Percentiles rank a stretch among this genome's conserved stretches.
Conservation (phyloP, 2,888 invertebrate species). For the Hyppa rectilinea region DNA sequence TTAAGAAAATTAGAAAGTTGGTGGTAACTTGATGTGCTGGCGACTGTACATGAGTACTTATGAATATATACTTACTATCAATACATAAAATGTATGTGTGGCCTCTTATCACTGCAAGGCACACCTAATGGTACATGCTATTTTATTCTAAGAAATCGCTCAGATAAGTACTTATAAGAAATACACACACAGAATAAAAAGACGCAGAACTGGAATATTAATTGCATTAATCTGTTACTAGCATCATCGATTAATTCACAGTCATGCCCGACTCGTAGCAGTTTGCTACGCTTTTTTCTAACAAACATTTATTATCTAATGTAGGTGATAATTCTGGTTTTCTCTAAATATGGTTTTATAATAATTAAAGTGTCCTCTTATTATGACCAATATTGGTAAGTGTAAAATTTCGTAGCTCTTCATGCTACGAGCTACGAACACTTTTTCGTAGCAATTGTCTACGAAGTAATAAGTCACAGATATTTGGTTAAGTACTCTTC, state of each 20-base stretch:
- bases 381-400: background rate
- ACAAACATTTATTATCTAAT: constrained; percentile 3
- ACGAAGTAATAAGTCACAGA: constrained; percentile 2
- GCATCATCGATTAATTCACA: constrained; percentile 6
- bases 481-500: background rate
- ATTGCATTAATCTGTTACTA: background rate
- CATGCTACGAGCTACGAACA: constrained; percentile 34
- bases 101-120: constrained; percentile 1
- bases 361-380: background rate
- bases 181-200: constrained; percentile 24
- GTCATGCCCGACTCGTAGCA: constrained; percentile 1
- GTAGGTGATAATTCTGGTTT: background rate
- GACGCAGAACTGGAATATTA: constrained; percentile 27
- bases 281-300: constrained; percentile 16
- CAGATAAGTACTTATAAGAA: constrained; percentile 11
- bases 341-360: background rate
- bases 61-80: too few species aligned
- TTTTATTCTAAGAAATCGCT: constrained; percentile 13
- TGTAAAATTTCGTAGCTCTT: constrained; percentile 23
- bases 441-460: constrained; percentile 26
- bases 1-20: too few species aligned
- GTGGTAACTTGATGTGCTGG: too few species aligned
- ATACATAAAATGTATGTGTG: background rate
- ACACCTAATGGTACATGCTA: background rate
- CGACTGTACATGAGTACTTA: background rate